Conservation (phyloP, 2,888 invertebrate genomes). For the Acheta domesticus region DNA sequence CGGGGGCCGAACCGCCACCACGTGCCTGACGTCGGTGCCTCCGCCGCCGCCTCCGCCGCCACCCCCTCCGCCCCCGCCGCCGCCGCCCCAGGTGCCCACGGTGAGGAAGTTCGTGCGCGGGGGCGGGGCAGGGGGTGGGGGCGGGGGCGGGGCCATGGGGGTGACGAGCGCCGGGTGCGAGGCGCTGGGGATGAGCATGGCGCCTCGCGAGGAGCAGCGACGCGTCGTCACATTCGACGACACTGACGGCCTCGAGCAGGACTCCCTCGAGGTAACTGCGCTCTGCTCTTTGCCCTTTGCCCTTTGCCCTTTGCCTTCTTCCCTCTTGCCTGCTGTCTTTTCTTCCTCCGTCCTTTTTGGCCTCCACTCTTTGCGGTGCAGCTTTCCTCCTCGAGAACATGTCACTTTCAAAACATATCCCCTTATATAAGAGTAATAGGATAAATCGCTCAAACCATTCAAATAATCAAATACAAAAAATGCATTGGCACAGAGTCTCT, state of each 20-base stretch:
- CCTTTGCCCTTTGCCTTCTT: too few relatives aligned
- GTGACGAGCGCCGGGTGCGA: slow-evolving; percentile 22
- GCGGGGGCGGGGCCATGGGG: neutral
- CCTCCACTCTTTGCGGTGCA: too few relatives aligned
- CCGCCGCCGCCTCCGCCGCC: neutral
- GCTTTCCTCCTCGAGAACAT: too few relatives aligned
- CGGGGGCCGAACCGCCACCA: neutral
- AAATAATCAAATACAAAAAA: too few relatives aligned
- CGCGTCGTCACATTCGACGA: slow-evolving; percentile 24
- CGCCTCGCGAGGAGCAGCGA: neutral
- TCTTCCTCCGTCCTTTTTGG: too few relatives aligned
- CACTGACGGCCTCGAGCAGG: slow-evolving; percentile 45
- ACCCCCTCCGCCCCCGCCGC: neutral
- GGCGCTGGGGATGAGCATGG: neutral
- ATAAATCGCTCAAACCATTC: too few relatives aligned
- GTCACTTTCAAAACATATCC: too few relatives aligned
- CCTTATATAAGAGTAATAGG: too few relatives aligned
- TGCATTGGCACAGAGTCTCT: too few relatives aligned
- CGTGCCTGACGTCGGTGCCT: neutral
- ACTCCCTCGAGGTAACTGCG: slow-evolving; percentile 46
- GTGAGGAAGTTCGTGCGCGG: slow-evolving; percentile 5
- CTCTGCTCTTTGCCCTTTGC: slow-evolving; percentile 38
- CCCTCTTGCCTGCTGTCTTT: too few relatives aligned
- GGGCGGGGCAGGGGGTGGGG: neutral
- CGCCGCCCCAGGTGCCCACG: neutral